Evolutionary conservation across 2,888 invertebrate species (phyloP).

Genomic region (Microdon myrmicae): DNA sequence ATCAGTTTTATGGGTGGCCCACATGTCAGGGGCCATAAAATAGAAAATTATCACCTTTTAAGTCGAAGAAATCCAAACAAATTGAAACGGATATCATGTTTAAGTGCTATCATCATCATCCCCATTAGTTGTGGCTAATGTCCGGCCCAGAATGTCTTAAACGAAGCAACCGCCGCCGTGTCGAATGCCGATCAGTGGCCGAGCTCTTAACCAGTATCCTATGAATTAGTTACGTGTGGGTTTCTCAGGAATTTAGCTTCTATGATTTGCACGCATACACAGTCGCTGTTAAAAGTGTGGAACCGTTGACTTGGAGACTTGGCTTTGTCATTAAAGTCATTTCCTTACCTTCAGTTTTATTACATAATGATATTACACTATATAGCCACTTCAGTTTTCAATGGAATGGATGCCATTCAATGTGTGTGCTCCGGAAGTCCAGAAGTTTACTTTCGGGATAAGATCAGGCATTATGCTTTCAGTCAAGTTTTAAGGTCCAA

Average conservation of each 20-base stretch:
- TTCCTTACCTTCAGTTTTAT: too few relatives aligned
- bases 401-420: too few relatives aligned
- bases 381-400: too few relatives aligned
- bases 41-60: conserved; percentile 68
- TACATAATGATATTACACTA: too few relatives aligned
- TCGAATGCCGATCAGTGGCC: too few relatives aligned
- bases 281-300: conserved; percentile 19
- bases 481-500: too few relatives aligned
- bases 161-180: conserved; percentile 36
- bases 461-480: too few relatives aligned
- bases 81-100: conserved; percentile 68
- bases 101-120: conserved; percentile 68
- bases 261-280: conserved; percentile 15
- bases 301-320: neutral
- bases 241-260: conserved; percentile 3
- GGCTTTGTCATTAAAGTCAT: too few relatives aligned
- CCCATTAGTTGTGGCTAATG: conserved; percentile 60
- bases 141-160: conserved; percentile 44
- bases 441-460: too few relatives aligned
- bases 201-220: conserved; percentile 23
- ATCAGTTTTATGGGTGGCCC: conserved; percentile 67
- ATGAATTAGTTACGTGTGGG: conserved; percentile 8
- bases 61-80: conserved; percentile 68
- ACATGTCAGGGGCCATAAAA: conserved; percentile 68
- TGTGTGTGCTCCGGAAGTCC: too few relatives aligned